Percentiles rank a stretch among this genome's conserved stretches.
Evolutionary conservation across 2,797 vertebrate species (phyloP).

Genomic region (Tokudaia tokunoshimensis): DNA sequence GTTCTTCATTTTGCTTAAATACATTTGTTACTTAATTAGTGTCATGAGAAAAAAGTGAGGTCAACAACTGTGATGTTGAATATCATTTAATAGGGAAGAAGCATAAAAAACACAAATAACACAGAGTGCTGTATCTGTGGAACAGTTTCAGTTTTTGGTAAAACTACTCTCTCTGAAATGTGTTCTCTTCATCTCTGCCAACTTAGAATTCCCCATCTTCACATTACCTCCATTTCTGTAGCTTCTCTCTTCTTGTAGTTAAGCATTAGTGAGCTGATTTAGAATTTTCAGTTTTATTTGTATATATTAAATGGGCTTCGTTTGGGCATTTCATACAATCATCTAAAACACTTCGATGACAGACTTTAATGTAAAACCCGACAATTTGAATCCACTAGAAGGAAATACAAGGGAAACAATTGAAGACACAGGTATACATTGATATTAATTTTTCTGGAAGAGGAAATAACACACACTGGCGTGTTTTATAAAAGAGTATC

Average conservation of each 20-base stretch:
- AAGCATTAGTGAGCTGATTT: not conserved
- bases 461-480: not conserved
- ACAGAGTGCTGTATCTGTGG: not conserved
- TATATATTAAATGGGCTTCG: not conserved
- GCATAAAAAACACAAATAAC: not conserved
- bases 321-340: not conserved
- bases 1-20: not conserved
- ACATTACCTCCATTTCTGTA: not conserved
- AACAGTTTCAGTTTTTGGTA: not conserved
- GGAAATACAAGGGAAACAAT: not conserved
- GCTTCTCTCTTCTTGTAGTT: not conserved
- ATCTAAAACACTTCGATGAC: not conserved
- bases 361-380: not conserved
- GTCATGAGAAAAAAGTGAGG: not conserved
- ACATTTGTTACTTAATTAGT: not conserved
- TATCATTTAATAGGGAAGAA: not conserved
- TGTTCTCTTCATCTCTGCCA: not conserved
- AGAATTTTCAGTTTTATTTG: not conserved
- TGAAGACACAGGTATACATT: not conserved
- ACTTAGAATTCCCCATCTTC: not conserved
- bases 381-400: not conserved
- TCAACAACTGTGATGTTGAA: not conserved
- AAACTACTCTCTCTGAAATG: not conserved
- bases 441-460: not conserved
- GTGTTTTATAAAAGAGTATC: not conserved